phyloP scores from a whole-genome alignment of 1,140 invertebrate species.

The Drosophila obscura region DNA sequence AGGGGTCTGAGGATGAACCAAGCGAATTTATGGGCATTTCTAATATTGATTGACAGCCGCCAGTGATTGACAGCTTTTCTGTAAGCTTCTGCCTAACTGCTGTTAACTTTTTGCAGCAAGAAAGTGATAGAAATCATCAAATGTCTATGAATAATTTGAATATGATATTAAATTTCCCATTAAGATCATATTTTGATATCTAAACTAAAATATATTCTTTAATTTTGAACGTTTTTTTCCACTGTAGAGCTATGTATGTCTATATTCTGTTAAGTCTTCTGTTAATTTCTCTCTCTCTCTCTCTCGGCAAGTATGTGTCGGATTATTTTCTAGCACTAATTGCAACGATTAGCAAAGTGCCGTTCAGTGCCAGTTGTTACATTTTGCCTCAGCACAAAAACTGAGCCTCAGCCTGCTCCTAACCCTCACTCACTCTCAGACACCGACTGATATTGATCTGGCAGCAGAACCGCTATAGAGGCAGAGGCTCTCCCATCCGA shows the following conservation, averaged over 20 bases:
- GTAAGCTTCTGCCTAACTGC: not conserved
- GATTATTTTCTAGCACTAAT: slow-evolving; percentile 55
- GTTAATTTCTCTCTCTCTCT: slow-evolving; percentile 2
- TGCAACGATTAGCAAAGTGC: slow-evolving; percentile 74
- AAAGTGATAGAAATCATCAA: not conserved
- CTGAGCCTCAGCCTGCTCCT: slow-evolving; percentile 7
- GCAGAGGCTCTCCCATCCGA: slow-evolving; percentile 1
- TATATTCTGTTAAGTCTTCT: not conserved
- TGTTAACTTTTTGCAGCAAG: not conserved
- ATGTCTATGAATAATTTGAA: not conserved
- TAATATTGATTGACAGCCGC: slow-evolving; percentile 52
- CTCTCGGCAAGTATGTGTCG: slow-evolving; percentile 2
- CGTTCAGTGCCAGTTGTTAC: slow-evolving; percentile 58
- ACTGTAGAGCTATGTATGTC: not conserved
- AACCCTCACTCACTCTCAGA: slow-evolving; percentile 5
- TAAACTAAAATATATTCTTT: not conserved
- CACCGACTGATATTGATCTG: slow-evolving; percentile 37
- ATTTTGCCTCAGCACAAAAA: slow-evolving; percentile 26
- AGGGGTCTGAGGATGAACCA: slow-evolving; percentile 23
- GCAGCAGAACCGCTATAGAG: slow-evolving; percentile 51
- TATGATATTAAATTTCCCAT: too few species aligned
- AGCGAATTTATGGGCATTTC: slow-evolving; percentile 53
- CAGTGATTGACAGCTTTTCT: slow-evolving; percentile 1
- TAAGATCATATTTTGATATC: not conserved
- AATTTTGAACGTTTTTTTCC: not conserved